Percentiles rank a stretch among this genome's conserved stretches.
Conservation (phyloP, 53 echinoderm and acorn worm genomes). For the Patiria pectinifera region DNA sequence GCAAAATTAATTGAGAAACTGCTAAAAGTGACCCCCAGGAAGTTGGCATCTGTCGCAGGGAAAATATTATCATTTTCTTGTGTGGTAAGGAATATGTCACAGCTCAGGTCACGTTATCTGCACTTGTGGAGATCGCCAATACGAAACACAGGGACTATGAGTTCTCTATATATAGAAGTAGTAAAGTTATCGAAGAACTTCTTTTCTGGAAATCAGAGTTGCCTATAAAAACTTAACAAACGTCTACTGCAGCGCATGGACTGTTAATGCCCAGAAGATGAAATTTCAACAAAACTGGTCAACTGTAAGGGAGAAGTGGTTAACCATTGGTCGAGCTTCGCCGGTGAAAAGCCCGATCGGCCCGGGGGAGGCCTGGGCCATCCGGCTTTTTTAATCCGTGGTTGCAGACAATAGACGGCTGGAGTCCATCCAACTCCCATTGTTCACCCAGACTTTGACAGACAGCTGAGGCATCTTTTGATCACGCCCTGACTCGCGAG, state of each 20-base stretch:
- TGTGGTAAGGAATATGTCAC: conserved; percentile 12
- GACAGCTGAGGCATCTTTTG: no score
- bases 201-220: conserved; percentile 48
- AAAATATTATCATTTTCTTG: conserved; percentile 35
- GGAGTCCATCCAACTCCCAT: no score
- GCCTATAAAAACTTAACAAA: not conserved
- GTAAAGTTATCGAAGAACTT: conserved; percentile 33
- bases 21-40: conserved; percentile 33
- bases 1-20: not conserved
- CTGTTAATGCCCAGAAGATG: conserved; percentile 4
- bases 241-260: conserved; percentile 28
- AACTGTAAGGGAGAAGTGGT: not conserved
- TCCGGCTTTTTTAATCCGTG: no score
- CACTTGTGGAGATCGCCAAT: conserved; percentile 23
- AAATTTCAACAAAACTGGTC: conserved; percentile 41
- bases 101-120: conserved; percentile 38
- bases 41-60: conserved; percentile 20
- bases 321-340: no score
- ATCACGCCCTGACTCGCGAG: no score
- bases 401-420: no score
- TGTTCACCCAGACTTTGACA: no score
- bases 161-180: not conserved
- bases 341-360: no score
- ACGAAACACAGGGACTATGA: conserved; percentile 49
- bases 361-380: no score